phyloP scores from a whole-genome alignment of 2,113 vertebrate species.

The Periophthalmus modestus region DNA sequence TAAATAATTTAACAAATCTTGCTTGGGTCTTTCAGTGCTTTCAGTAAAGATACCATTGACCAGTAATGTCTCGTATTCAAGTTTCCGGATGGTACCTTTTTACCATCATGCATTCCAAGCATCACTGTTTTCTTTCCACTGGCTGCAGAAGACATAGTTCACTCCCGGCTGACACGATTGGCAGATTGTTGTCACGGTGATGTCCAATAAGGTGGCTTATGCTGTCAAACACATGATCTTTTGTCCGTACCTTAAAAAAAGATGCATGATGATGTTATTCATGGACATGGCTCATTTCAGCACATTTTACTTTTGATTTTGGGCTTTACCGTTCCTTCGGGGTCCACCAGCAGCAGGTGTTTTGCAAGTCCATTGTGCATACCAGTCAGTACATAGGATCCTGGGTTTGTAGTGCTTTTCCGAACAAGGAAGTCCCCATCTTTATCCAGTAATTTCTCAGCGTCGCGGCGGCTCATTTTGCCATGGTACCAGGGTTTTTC shows the following conservation, averaged over 20 bases:
- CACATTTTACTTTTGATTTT: neutral
- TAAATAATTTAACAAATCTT: slow-evolving; percentile 73
- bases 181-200: slow-evolving; percentile 93
- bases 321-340: slow-evolving; percentile 88
- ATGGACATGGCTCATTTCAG: neutral
- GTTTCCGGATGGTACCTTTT: slow-evolving; percentile 62
- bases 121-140: slow-evolving; percentile 86
- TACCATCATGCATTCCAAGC: slow-evolving; percentile 34
- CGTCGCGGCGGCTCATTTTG: slow-evolving; percentile 93
- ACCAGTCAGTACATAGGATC: slow-evolving; percentile 93
- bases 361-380: slow-evolving; percentile 93
- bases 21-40: slow-evolving; percentile 54
- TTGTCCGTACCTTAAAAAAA: slow-evolving; percentile 88
- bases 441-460: slow-evolving; percentile 87
- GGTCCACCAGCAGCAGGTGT: slow-evolving; percentile 93
- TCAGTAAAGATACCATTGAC: slow-evolving; percentile 41
- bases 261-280: slow-evolving; percentile 19
- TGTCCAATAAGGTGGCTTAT: slow-evolving; percentile 96
- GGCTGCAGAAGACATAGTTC: slow-evolving; percentile 96
- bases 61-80: slow-evolving; percentile 61
- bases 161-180: slow-evolving; percentile 93
- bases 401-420: slow-evolving; percentile 92
- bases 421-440: slow-evolving; percentile 96
- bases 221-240: slow-evolving; percentile 96
- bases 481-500: slow-evolving; percentile 90